phyloP scores from a whole-genome alignment of 2,888 invertebrate genomes.

The Drosophila cognata region DNA sequence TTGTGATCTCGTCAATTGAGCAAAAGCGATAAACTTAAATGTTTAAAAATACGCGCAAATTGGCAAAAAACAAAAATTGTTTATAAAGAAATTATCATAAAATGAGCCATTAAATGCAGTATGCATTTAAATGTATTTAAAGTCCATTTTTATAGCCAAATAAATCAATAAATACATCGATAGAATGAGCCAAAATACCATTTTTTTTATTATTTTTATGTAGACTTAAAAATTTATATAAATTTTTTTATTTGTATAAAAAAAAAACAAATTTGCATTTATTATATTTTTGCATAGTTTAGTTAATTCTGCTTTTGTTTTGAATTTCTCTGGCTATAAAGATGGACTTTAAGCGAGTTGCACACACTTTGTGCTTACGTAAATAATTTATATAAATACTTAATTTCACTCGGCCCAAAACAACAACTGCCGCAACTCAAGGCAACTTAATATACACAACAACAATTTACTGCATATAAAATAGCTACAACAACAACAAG shows the following conservation, averaged over 20 bases:
- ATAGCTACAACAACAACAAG: slow-evolving; percentile 22
- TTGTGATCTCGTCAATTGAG: background rate
- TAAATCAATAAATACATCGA: background rate
- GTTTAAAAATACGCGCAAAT: too few relatives aligned
- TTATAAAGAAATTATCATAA: background rate
- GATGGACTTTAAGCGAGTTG: background rate
- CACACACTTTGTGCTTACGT: background rate
- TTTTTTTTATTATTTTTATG: background rate
- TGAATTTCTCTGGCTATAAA: background rate
- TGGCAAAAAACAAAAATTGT: background rate
- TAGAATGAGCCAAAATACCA: background rate
- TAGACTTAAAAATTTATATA: background rate
- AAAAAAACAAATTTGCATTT: background rate
- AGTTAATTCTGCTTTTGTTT: background rate
- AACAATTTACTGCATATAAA: slow-evolving; percentile 41
- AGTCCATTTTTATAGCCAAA: background rate
- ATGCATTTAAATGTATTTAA: background rate
- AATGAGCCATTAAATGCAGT: background rate
- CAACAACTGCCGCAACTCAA: slow-evolving; percentile 32
- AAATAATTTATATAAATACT: slow-evolving; percentile 12
- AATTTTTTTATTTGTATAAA: background rate
- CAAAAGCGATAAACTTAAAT: background rate
- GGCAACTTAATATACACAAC: slow-evolving; percentile 36
- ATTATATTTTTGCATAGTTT: background rate
- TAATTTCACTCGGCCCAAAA: background rate